Conservation (phyloP, 2,113 vertebrate genomes). For the Paramisgurnus dabryanus region DNA sequence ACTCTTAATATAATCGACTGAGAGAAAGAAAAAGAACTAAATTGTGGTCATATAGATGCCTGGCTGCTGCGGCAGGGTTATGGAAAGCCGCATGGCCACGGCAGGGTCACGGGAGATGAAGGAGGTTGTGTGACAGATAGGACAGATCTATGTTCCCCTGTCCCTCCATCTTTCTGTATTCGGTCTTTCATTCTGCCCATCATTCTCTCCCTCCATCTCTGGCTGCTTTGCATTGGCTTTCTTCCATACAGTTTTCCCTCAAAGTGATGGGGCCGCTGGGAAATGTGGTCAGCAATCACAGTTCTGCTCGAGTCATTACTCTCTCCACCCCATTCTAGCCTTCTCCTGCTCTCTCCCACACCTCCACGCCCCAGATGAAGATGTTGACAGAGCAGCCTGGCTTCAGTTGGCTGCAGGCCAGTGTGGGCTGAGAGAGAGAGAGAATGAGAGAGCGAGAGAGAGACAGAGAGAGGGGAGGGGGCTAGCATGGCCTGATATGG, state of each 20-base stretch:
- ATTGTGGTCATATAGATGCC: not conserved
- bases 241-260: slow-evolving; percentile 31
- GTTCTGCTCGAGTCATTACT: slow-evolving; percentile 74
- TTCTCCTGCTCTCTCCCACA: slow-evolving; percentile 22
- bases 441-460: slow-evolving; percentile 6
- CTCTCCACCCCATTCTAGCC: slow-evolving; percentile 27
- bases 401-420: slow-evolving; percentile 66
- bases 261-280: slow-evolving; percentile 49
- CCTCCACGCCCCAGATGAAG: slow-evolving; percentile 64
- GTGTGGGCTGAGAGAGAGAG: slow-evolving; percentile 47
- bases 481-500: not conserved
- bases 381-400: slow-evolving; percentile 62
- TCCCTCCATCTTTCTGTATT: not conserved
- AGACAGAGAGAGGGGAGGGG: not conserved
- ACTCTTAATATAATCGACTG: not conserved
- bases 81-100: not conserved
- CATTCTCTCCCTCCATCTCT: slow-evolving; percentile 11
- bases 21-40: not conserved
- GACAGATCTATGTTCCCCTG: not conserved
- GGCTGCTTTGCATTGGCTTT: slow-evolving; percentile 42
- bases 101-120: slow-evolving; percentile 2
- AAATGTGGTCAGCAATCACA: slow-evolving; percentile 48
- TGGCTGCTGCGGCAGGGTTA: not conserved
- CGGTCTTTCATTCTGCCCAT: slow-evolving; percentile 12
- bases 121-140: not conserved